Base-by-base conservation (phyloP, 2,888 invertebrate species). In the Eilema caniola region DNA sequence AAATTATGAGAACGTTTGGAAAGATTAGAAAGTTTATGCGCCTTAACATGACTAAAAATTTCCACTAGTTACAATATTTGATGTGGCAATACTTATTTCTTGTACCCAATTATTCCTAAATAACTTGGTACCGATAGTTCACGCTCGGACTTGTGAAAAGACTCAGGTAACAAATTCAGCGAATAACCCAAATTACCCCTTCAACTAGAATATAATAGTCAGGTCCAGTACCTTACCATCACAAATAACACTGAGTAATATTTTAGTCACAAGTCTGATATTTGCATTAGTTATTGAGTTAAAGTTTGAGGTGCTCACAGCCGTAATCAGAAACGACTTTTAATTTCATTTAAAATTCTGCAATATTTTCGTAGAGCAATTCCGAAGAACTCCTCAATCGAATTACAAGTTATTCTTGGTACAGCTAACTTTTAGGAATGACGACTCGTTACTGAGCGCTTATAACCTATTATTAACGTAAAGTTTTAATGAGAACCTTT, bases 331-430 rank as follows among this genome's bases (percentile, higher is more conserved):
- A 59, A 24, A 14, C 59, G 25, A 5, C 25, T 57, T 57, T 59
- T 24, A 59, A 59, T 59, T 59, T 59, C 3, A 59, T 59, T 59
- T 24, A 5, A 59, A 59, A 59, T 25, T 24, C 28, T 28, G 28
- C 25, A 25, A 28, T 25, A 59, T 24, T 57, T 57, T 57, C 57
- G 7, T 59, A 25, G 59, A 57, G 53, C 68, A 60, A 33, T 56
- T 57, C 16, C 57, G 24, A 68, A 33, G 56, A 37, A 57, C 25
- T 68, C 24, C 33, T 61, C 60, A 68, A 68, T 56, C 33, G 28
- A 68, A 68, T 68, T 62, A 56, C 37, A 16, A 41, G 16, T 62
- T 56, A 23, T 47, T 23, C 61, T 62, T 14, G 62, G 56, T 62
- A 62, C 53, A 28, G 47, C 24, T 59, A 59, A 59, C 59, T 28